These are phyloP conservation scores for Teleogryllus oceanicus DNA, from an alignment of 2,888 invertebrate genomes.

Conservation along the genomic window DNA sequence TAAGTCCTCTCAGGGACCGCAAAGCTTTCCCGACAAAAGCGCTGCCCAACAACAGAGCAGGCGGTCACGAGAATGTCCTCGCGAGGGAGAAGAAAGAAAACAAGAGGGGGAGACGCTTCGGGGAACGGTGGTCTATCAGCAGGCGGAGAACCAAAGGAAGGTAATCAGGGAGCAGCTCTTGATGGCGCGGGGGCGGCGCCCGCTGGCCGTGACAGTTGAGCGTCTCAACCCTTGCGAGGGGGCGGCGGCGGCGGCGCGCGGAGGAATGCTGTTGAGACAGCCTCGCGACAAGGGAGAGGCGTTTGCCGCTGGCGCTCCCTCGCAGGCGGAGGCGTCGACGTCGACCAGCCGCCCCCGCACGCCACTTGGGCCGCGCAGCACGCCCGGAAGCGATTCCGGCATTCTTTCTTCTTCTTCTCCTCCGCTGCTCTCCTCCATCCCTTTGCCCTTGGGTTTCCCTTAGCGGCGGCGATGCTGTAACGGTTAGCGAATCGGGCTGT, in stretches of 20 bases:
- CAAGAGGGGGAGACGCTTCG: not conserved
- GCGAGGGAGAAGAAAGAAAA: conserved; percentile 1
- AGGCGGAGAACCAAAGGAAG: not conserved
- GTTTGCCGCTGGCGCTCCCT: too few relatives aligned
- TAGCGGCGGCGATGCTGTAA: too few relatives aligned
- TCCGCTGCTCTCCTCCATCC: too few relatives aligned
- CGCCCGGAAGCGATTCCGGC: too few relatives aligned
- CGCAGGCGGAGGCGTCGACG: too few relatives aligned
- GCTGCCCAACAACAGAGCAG: not conserved
- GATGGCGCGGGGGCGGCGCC: not conserved
- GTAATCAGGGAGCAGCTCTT: not conserved
- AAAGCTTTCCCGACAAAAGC: too few relatives aligned
- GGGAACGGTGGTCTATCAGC: not conserved
- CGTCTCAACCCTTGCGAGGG: conserved; percentile 18
- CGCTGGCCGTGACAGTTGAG: conserved; percentile 1
- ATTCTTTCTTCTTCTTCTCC: too few relatives aligned
- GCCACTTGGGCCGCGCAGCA: too few relatives aligned
- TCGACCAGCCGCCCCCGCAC: too few relatives aligned
- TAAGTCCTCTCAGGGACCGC: too few relatives aligned
- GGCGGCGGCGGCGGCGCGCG: not conserved
- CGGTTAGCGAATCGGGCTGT: too few relatives aligned
- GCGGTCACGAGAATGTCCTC: conserved; percentile 4
- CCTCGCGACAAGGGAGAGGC: not conserved
- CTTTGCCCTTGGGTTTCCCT: too few relatives aligned
- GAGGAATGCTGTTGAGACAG: not conserved